These are phyloP conservation scores for Caenorhabditis zanzibari DNA, from an alignment of 2,888 invertebrate genomes.

Conservation along the genomic window DNA sequence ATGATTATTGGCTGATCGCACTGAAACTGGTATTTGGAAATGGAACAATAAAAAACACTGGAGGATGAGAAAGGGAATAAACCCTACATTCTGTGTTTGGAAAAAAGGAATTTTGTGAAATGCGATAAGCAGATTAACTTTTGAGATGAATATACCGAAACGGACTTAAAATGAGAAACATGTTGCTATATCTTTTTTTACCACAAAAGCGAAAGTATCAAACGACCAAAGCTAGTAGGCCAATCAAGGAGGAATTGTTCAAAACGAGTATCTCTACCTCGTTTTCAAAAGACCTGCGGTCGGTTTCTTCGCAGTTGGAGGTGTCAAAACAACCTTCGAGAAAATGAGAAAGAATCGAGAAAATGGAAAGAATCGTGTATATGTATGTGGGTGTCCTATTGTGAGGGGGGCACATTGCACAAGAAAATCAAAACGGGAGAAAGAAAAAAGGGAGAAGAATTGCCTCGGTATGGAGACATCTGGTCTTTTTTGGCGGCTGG, in stretches of 20 bases:
- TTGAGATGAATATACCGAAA: neutral
- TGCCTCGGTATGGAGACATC: constrained; percentile 41
- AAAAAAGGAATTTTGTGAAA: constrained; percentile 2
- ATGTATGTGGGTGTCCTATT: constrained; percentile 31
- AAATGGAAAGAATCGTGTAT: constrained; percentile 39
- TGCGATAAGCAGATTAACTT: constrained; percentile 52
- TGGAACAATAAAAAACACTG: constrained; percentile 24
- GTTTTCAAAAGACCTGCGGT: constrained; percentile 27
- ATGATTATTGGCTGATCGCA: constrained; percentile 27
- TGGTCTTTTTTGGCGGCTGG: constrained; percentile 40
- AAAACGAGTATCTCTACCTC: constrained; percentile 17
- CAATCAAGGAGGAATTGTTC: constrained; percentile 44
- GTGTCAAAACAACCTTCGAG: constrained; percentile 57
- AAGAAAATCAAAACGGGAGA: constrained; percentile 19
- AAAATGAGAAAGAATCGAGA: constrained; percentile 39
- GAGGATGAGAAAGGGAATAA: neutral
- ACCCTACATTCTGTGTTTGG: neutral
- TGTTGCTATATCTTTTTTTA: constrained; percentile 31
- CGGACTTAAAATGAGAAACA: constrained; percentile 14
- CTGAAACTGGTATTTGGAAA: constrained; percentile 24
- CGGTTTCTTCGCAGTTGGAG: constrained; percentile 27
- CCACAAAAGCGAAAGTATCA: constrained; percentile 43
- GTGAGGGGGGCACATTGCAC: constrained; percentile 41
- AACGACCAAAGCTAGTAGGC: constrained; percentile 46
- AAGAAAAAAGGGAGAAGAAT: constrained; percentile 24